Conservation (phyloP, 2,888 invertebrate genomes). For the Cacoxenus indagator region DNA sequence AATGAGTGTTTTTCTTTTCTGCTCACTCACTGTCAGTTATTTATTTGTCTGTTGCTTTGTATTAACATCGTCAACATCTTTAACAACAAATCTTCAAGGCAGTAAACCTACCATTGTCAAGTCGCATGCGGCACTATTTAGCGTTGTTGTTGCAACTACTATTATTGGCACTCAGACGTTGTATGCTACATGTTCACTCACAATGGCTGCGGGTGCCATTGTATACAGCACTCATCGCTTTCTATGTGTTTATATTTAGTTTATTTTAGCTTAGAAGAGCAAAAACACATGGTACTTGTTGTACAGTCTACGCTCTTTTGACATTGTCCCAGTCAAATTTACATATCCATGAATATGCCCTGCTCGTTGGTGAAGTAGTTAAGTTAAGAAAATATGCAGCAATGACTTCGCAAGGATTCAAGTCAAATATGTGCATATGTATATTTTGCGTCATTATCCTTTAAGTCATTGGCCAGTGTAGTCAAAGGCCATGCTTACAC, state of each 20-base stretch:
- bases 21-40: too few relatives aligned
- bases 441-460: slow-evolving; percentile 59
- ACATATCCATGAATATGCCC: too few relatives aligned
- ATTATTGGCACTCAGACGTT: background rate
- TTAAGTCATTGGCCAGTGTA: slow-evolving; percentile 50
- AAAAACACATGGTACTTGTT: background rate
- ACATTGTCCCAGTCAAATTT: background rate
- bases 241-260: background rate
- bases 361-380: background rate
- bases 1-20: too few relatives aligned
- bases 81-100: background rate
- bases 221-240: background rate
- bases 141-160: background rate
- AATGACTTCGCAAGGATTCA: slow-evolving; percentile 52
- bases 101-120: too few relatives aligned
- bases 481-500: slow-evolving; percentile 1
- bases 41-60: slow-evolving; percentile 7
- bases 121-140: background rate
- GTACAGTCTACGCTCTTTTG: too few relatives aligned
- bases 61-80: background rate
- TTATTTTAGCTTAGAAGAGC: background rate
- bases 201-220: background rate
- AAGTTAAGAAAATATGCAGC: slow-evolving; percentile 39
- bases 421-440: slow-evolving; percentile 58
- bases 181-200: slow-evolving; percentile 8